These are phyloP conservation scores for Callyntrura sp. DNA, from an alignment of 2,888 invertebrate species.

Conservation along the genomic window DNA sequence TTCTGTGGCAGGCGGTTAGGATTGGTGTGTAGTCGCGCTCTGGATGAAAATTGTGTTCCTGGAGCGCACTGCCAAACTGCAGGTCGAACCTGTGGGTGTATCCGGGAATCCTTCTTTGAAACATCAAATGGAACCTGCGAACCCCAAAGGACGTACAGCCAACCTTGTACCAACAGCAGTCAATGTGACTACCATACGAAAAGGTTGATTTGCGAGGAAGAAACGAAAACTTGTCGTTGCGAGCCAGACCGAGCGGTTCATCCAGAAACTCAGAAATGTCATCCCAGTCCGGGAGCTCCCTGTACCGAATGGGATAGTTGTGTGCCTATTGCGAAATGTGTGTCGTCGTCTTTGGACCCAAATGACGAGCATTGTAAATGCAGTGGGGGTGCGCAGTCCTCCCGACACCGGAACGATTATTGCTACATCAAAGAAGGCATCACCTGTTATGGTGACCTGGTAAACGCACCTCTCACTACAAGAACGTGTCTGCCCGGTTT, in stretches of 20 bases:
- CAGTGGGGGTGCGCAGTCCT: not conserved
- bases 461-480: not conserved
- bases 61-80: not conserved
- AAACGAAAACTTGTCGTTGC: not conserved
- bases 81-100: not conserved
- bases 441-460: constrained; percentile 18
- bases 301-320: not conserved
- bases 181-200: not conserved
- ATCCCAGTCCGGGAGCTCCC: not conserved
- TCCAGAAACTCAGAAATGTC: not conserved
- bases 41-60: not conserved
- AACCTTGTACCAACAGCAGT: not conserved
- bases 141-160: not conserved
- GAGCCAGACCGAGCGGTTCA: not conserved
- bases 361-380: not conserved
- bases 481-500: constrained; percentile 15
- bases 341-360: not conserved
- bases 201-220: not conserved
- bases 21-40: not conserved
- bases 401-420: not conserved
- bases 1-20: not conserved
- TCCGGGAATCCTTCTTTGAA: not conserved
- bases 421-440: constrained; percentile 11
- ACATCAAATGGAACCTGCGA: not conserved
- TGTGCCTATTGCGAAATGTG: not conserved